A percentile compares a stretch with the other conserved stretches of the same genome.
These are phyloP conservation scores for Ceuthmochares aereus DNA, from an alignment of 2,113 vertebrate genomes.

Conservation along the genomic window DNA sequence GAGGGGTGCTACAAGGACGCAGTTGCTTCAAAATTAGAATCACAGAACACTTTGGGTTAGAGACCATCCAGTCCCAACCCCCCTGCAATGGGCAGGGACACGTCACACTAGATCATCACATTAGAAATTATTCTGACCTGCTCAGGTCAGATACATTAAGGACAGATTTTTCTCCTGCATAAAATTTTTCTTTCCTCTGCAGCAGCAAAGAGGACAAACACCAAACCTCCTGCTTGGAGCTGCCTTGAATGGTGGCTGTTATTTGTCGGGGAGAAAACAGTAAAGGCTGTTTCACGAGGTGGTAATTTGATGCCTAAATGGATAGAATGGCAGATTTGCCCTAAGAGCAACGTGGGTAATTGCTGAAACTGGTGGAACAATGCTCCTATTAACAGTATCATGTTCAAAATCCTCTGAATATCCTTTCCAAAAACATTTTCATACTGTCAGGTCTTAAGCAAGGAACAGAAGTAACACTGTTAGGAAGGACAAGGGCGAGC, in stretches of 20 bases:
- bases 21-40: neutral
- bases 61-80: no score
- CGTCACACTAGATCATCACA: no score
- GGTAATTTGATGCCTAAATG: neutral
- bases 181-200: neutral
- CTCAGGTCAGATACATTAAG: neutral
- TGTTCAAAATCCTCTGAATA: neutral
- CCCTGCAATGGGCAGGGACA: no score
- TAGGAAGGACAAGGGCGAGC: neutral
- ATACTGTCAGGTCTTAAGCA: neutral
- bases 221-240: neutral
- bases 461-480: neutral
- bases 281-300: neutral
- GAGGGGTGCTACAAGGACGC: neutral
- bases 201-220: neutral
- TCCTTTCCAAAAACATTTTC: slow-evolving; percentile 27
- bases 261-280: slow-evolving; percentile 1
- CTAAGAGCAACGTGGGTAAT: neutral
- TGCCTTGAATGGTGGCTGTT: neutral
- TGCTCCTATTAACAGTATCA: neutral
- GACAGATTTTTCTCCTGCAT: neutral
- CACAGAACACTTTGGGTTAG: no score
- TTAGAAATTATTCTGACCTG: neutral
- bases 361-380: neutral
- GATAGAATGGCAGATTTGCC: slow-evolving; percentile 14